Percentiles rank a stretch among this genome's conserved stretches.
Conservation (phyloP, 2,888 invertebrate genomes). For the Eilema caniola region DNA sequence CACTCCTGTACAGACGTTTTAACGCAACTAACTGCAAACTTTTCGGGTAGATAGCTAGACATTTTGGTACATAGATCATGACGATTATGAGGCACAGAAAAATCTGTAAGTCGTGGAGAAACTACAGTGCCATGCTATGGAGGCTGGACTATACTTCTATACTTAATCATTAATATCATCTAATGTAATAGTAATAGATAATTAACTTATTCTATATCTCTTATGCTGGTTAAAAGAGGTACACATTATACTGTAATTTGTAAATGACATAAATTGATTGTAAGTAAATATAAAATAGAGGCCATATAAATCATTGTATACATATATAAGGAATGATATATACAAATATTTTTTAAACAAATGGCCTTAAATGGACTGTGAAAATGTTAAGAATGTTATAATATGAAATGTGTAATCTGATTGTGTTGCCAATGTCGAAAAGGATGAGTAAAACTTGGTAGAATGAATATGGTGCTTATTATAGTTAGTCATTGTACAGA, state of each 20-base stretch:
- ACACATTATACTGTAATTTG: slow-evolving; percentile 80
- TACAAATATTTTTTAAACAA: slow-evolving; percentile 55
- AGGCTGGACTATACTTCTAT: slow-evolving; percentile 23
- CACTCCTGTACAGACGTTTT: background rate
- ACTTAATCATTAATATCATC: slow-evolving; percentile 37
- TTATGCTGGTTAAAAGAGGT: slow-evolving; percentile 85
- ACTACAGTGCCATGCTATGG: background rate
- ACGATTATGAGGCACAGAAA: background rate
- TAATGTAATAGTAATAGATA: slow-evolving; percentile 33
- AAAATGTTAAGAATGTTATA: slow-evolving; percentile 56
- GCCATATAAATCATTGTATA: slow-evolving; percentile 46
- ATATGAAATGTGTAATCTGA: slow-evolving; percentile 46
- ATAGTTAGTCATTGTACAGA: slow-evolving; percentile 86
- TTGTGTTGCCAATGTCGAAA: slow-evolving; percentile 67
- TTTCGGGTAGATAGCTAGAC: no score
- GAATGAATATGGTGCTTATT: slow-evolving; percentile 84
- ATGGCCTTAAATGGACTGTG: slow-evolving; percentile 69
- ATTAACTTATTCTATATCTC: slow-evolving; percentile 64
- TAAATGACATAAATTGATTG: slow-evolving; percentile 63
- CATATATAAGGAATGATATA: slow-evolving; percentile 35
- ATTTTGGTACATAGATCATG: background rate
- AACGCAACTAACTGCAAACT: no score
- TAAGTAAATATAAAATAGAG: slow-evolving; percentile 45
- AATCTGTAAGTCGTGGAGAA: background rate
- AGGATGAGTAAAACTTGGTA: slow-evolving; percentile 62